These are phyloP conservation scores for Nineta flava DNA, from an alignment of 2,888 invertebrate species.

Conservation along the genomic window DNA sequence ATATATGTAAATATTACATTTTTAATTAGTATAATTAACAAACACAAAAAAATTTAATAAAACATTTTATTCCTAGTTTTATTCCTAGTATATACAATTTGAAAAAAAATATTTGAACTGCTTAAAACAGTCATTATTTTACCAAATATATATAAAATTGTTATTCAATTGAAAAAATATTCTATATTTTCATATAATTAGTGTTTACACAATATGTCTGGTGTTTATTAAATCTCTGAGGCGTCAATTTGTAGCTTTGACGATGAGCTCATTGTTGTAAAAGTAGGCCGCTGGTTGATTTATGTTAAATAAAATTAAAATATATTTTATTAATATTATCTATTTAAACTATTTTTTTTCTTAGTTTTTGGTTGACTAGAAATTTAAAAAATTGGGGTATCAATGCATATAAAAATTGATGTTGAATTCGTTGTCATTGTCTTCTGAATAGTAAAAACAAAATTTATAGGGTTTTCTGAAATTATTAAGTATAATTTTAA, in stretches of 20 bases:
- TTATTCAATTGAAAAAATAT: neutral
- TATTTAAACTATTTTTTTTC: neutral
- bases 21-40: too few species aligned
- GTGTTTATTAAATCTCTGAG: neutral
- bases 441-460: neutral
- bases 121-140: neutral
- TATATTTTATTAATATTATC: neutral
- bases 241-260: too few species aligned
- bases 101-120: neutral
- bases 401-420: neutral
- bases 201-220: neutral
- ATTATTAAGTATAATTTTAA: neutral
- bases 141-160: neutral
- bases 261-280: neutral
- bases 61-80: too few species aligned
- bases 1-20: too few species aligned
- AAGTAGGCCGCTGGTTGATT: neutral
- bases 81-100: neutral
- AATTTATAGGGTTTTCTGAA: neutral
- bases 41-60: too few species aligned
- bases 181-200: neutral
- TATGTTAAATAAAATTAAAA: neutral
- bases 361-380: neutral
- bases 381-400: neutral
- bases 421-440: neutral